A percentile compares a stretch with the other conserved stretches of the same genome.
phyloP scores from a whole-genome alignment of 2,797 vertebrate genomes.

The Lacerta viridis region DNA sequence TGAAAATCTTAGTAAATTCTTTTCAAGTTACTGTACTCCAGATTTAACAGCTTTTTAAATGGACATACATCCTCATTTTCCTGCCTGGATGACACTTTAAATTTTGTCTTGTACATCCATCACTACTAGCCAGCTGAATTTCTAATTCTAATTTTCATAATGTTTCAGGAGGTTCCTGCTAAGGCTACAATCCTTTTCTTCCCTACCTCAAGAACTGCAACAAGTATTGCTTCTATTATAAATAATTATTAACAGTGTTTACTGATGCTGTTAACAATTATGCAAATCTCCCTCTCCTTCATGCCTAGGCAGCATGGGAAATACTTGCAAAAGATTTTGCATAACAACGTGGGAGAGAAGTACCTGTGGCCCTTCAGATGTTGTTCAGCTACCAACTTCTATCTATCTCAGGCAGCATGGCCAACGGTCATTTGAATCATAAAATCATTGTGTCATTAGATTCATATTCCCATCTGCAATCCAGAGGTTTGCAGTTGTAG shows the following conservation, averaged over 20 bases:
- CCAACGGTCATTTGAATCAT: no score
- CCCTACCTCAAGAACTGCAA: neutral
- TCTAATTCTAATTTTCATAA: neutral
- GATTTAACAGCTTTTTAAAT: neutral
- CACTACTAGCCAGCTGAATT: neutral
- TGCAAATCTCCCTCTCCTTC: neutral
- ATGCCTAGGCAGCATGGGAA: neutral
- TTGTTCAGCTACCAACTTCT: no score
- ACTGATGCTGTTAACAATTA: neutral
- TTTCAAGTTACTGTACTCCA: neutral
- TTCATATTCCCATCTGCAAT: no score
- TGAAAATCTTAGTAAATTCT: constrained; percentile 34
- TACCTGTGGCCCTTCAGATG: no score
- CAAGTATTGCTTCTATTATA: neutral
- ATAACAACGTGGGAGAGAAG: neutral
- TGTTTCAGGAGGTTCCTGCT: neutral
- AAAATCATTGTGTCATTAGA: no score
- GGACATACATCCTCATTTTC: neutral
- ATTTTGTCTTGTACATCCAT: neutral
- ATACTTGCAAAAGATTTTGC: neutral
- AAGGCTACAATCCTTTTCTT: neutral
- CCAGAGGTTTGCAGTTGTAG: no score
- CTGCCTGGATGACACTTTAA: neutral
- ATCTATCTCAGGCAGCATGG: no score
- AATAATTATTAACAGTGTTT: neutral